These are phyloP conservation scores for Molanna angustata DNA, from an alignment of 2,888 invertebrate genomes.

Conservation along the genomic window DNA sequence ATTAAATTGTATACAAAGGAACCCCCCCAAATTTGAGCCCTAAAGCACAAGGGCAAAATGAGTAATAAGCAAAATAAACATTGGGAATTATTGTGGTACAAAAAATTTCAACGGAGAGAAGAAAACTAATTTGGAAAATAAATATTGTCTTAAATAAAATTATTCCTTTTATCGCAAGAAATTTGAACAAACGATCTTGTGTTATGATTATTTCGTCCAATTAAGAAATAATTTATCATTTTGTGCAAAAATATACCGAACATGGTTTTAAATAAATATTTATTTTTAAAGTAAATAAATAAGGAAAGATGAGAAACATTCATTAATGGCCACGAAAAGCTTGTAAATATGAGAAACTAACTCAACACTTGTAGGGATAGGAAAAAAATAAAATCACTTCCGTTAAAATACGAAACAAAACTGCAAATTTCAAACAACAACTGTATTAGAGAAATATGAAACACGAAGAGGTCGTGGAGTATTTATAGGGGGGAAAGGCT, in stretches of 20 bases:
- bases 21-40: conserved; percentile 2
- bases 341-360: not conserved
- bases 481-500: too few relatives aligned
- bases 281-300: too few relatives aligned
- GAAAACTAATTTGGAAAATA: conserved; percentile 55
- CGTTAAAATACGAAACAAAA: conserved; percentile 9
- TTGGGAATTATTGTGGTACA: conserved; percentile 40
- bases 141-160: conserved; percentile 52
- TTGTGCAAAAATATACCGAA: too few relatives aligned
- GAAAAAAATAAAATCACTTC: not conserved
- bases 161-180: conserved; percentile 12
- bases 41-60: conserved; percentile 12
- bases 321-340: too few relatives aligned
- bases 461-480: conserved; percentile 4
- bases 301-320: too few relatives aligned
- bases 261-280: too few relatives aligned
- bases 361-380: not conserved
- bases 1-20: conserved; percentile 2
- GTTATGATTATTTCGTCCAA: too few relatives aligned
- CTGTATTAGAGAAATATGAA: conserved; percentile 19
- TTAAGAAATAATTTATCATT: too few relatives aligned
- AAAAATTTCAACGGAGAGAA: conserved; percentile 33
- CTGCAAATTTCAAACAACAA: conserved; percentile 28
- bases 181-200: too few relatives aligned
- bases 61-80: conserved; percentile 27